These are phyloP conservation scores for Thysanoteuthis rhombus DNA, from an alignment of 2,888 invertebrate genomes.

Conservation along the genomic window DNA sequence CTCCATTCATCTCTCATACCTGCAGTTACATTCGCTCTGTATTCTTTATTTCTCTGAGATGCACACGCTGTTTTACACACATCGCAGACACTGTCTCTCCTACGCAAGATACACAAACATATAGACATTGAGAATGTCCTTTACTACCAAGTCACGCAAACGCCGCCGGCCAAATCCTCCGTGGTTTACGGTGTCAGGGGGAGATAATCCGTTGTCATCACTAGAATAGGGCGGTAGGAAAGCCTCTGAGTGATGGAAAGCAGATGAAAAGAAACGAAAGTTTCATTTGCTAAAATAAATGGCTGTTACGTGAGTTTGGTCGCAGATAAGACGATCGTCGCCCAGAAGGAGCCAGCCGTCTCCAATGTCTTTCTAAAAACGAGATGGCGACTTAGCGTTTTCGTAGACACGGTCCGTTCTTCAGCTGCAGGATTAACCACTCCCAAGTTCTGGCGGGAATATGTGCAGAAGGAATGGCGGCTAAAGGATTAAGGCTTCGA, in stretches of 20 bases:
- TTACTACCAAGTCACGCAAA: conserved; percentile 12
- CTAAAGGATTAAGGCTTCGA: neutral
- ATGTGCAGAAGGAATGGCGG: neutral
- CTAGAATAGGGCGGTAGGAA: neutral
- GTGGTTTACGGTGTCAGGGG: conserved; percentile 12
- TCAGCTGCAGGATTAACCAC: neutral
- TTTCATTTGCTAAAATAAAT: conserved; percentile 12
- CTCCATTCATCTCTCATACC: too few relatives aligned
- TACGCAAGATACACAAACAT: neutral
- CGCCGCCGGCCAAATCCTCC: neutral
- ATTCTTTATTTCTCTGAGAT: too few relatives aligned
- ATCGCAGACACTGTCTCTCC: neutral
- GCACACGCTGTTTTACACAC: too few relatives aligned
- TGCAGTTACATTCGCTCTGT: too few relatives aligned
- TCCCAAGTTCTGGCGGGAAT: neutral
- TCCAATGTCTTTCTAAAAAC: conserved; percentile 12
- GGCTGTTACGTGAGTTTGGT: conserved; percentile 12
- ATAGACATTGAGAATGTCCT: neutral
- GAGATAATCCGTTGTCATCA: conserved; percentile 12
- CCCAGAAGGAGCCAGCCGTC: neutral
- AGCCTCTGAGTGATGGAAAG: neutral
- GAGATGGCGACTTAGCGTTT: neutral
- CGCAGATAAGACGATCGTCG: neutral
- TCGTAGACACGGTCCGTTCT: neutral
- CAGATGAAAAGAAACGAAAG: conserved; percentile 12